Base-by-base conservation (phyloP, 2,113 vertebrate species). In the Bucco capensis region DNA sequence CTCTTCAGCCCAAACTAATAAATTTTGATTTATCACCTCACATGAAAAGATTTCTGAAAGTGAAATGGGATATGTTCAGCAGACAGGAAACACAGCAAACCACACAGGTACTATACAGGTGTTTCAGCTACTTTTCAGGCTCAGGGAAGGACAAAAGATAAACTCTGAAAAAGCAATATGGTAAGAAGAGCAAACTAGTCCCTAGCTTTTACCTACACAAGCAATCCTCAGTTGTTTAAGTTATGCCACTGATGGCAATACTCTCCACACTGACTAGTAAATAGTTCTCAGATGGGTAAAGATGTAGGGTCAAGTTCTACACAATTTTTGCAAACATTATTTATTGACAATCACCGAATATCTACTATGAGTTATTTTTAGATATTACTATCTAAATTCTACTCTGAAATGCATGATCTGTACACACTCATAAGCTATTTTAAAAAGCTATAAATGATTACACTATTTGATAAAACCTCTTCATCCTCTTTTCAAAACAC, bases 1-100 rank as follows among this genome's bases (percentile, higher is more conserved):
- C 53, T 49, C 30, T 88, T 93, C 89, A 93, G 56, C 38, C 78
- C 69, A 84, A 96, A 83, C 46, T 66, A 92, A 89, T 84, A 62
- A 78, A 85, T 76, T 92, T 94, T 86, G 51, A 87, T 84, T 70
- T 88, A 82, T 49, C 80, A 51, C 54, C 84, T 90, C 80, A 65
- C 35, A 66, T 56, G 64, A 77, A 71, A 95, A 85, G 49, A 67
- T 25, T 76, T 22, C 35, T 86, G 57, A 25, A 78, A 75, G 65
- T 30, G 85, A 90, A 93, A 91, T 4, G 8, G 38, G 72, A 51
- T 60, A 75, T 12, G 42, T 88, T 47, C 85, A 91, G 44, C 49
- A 69, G 80, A 35, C 44, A 47, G n/a, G 66, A 87, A 94, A 80
- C 72, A 61, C 56, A 93, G 92, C 44, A 70, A 79, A 47, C 27